Base-by-base conservation (phyloP, 2,888 invertebrate species). In the Nycteola revayana region DNA sequence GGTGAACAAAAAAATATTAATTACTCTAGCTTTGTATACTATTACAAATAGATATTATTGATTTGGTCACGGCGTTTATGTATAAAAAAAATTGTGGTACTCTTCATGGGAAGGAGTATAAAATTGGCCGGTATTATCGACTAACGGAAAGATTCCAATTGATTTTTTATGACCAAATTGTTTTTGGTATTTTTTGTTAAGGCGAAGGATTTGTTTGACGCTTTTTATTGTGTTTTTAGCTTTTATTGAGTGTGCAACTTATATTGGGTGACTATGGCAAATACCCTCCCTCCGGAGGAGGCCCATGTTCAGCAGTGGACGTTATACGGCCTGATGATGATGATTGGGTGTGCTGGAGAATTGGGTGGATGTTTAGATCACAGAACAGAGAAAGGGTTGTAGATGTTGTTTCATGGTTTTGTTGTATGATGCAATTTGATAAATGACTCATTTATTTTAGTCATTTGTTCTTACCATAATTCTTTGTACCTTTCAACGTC, bases 101-200 rank as follows among this genome's bases (percentile, higher is more conserved):
- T 60, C 49, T 74, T 67, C 75, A 81, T 83, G 84, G 83, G 84
- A 84, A 83, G 14, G 5, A 3, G 14, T 14, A 14, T 14, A 14
- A 65, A 73, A 65, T 70, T 63, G 52, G 41, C 51, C 43, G 61
- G 67, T 65, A 74, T 76, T 70, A 69, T 57, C 49, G 50, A 32
- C 36, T 77, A 82, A 78, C 82, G 78, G 82, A 60, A 65, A 66
- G 43, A 54, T 54, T 48, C 42, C 69, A 66, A 75, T 81, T 80
- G 75, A 80, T 80, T 80, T 77, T 78, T 75, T 75, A 73, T 65
- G 62, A 70, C 69, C 66, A 74, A 71, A 73, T 69, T 70, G 71
- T 70, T 73, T 73, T 74, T 57, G 57, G 57, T 64, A 62, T 69
- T 62, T 68, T 70, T 70, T 65, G 48, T 78, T 77, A 78, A 77